Evolutionary conservation across 2,888 invertebrate species (phyloP).

Genomic region (Neria commutata): DNA sequence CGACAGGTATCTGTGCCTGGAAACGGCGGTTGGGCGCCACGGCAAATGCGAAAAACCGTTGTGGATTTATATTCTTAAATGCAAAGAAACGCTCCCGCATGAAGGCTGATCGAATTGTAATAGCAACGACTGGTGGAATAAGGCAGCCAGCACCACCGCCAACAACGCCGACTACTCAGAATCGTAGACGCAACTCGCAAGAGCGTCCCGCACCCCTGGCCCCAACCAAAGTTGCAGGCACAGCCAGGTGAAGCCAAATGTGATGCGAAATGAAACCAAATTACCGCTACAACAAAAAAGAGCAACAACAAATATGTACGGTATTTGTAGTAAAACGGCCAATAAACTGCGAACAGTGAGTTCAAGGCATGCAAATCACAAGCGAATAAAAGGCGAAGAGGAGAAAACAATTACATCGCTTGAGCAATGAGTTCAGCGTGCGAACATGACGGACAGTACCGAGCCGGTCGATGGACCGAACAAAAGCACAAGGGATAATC

Average conservation of each 20-base stretch:
- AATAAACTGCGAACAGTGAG: slow-evolving; percentile 55
- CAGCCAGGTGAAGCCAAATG: slow-evolving; percentile 34
- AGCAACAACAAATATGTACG: slow-evolving; percentile 42
- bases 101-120: too few species aligned
- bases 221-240: neutral
- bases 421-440: slow-evolving; percentile 12
- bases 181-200: neutral
- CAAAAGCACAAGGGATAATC: neutral
- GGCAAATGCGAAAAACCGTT: neutral
- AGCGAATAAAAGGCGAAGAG: slow-evolving; percentile 14
- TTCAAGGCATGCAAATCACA: slow-evolving; percentile 53
- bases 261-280: slow-evolving; percentile 30
- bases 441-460: neutral
- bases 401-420: slow-evolving; percentile 3
- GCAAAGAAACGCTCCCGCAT: neutral
- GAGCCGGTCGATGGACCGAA: neutral
- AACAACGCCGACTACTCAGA: neutral
- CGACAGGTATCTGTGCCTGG: neutral
- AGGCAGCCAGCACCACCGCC: neutral
- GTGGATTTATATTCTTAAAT: neutral
- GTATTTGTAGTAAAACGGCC: slow-evolving; percentile 59
- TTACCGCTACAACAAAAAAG: slow-evolving; percentile 12
- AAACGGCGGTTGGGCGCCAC: neutral
- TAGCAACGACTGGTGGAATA: neutral
- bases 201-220: too few species aligned